These are phyloP conservation scores for Crotalus adamanteus DNA, from an alignment of 2,797 vertebrate species.

Conservation along the genomic window DNA sequence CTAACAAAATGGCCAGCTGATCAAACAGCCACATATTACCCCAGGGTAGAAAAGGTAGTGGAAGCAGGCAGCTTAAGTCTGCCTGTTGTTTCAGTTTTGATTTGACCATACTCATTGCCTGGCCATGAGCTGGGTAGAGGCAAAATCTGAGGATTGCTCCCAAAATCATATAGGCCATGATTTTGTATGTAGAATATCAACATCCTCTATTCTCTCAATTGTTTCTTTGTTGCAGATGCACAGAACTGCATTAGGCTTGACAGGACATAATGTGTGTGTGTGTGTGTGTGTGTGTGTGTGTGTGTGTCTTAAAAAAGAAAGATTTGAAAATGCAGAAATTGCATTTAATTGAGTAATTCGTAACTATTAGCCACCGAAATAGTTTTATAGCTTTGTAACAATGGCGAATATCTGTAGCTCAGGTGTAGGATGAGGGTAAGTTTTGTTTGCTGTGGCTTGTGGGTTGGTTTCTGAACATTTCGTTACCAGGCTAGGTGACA, in stretches of 20 bases:
- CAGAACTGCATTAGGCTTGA: not conserved
- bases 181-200: conserved; percentile 9
- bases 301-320: not conserved
- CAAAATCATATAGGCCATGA: not conserved
- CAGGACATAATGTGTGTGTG: not conserved
- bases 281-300: too few species aligned
- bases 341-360: not conserved
- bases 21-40: conserved; percentile 32
- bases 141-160: not conserved
- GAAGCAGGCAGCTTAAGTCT: not conserved
- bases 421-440: too few species aligned
- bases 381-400: not conserved
- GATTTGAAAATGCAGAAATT: not conserved
- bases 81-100: conserved; percentile 20
- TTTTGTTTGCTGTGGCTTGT: too few species aligned
- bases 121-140: accelerated
- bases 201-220: not conserved
- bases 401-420: too few species aligned
- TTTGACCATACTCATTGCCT: not conserved
- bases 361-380: not conserved
- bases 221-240: not conserved
- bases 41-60: conserved; percentile 9
- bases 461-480: too few species aligned
- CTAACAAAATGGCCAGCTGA: conserved; percentile 47
- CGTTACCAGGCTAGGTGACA: too few species aligned